Base-by-base conservation (phyloP, 2,113 vertebrate genomes). In the Myxocyprinus asiaticus region DNA sequence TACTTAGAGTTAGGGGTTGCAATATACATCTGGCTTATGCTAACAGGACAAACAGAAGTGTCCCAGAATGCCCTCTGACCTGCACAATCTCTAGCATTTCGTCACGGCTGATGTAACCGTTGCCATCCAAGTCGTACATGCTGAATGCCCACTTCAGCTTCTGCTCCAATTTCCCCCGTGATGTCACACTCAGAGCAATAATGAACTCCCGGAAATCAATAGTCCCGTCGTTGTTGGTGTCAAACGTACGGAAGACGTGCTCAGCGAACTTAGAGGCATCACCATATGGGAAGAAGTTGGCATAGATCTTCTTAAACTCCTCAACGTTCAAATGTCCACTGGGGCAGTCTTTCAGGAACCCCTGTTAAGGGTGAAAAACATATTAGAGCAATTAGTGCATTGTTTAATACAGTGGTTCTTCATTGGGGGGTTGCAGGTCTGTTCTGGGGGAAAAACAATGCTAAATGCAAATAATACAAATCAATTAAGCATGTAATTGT, bases 141-240 rank as follows among this genome's bases (percentile, higher is more conserved):
- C 97, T 99, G 94, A 99, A 99, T 61, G 98, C 98, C 98, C 98
- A 99, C 89, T 98, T 98, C 81, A 99, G 95, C 90, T 99, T 99
- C 94, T 99, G 98, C 92, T 99, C 97, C 92, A 99, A 93, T 84
- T 97, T 98, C 4, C 98, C 98, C 0, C 98, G 93, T 2, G 98
- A 99, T 45, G 98, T 99, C 85, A 99, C 97, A 1, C 97, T 99
- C 85, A 99, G 92, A 0, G 97, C 98, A 4, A 99, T 98, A 92
- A 99, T 99, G 94, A 99, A 99, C 95, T 99, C 98, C 91, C 98
- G 92, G 91, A 99, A 99, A 88, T 99, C 98, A 77, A 99, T 99
- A 84, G 98, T 99, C 68, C 98, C 97, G 0, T 99, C 98, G 0
- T 91, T 95, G 75, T 99, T 99, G 91, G 96, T 98, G 92, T 99